Evolutionary conservation across 1,140 invertebrate species (phyloP), one percentile per base, ranked within the genome.

Genomic region (Aphelinus certus): DNA sequence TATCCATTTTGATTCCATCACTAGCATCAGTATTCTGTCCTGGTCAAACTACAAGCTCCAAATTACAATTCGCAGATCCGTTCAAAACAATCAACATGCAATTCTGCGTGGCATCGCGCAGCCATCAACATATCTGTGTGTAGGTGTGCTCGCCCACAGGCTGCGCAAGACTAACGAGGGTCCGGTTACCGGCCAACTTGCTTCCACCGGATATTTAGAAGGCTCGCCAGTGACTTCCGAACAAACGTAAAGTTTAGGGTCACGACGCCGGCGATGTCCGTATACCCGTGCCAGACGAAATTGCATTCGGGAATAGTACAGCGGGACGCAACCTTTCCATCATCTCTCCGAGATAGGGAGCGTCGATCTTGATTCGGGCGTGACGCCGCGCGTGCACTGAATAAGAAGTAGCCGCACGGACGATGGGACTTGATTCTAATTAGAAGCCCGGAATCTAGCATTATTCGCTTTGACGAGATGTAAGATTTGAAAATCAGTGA

Each of bases 271-370:
- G n/a, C 26, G 43, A 9, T 48, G 26, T 26, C 47, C 63, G 56
- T 26, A 9, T 10, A 1, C 51, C 10, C n/a, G 46, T 48, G 58
- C 63, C 62, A 51, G 47, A 43, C 6, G 63, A 66, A 66, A 73
- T 73, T 73, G 55, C 71, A 66, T 73, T 65, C 47, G 62, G 46
- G 10, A 56, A 9, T 69, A 49, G 2, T 43, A 45, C 10, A 46
- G 71, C 0, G 62, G 55, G 49, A 51, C 55, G 71, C 60, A 73
- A 73, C 63, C 71, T 73, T 73, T 66, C 71, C 55, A 73, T 73
- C 55, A 66, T 47, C 57, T 26, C 26, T 46, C n/a, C 53, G 3
- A 72, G 53, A 72, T 71, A 63, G 53, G 61, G 48, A 64, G 47
- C 62, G 55, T 60, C 55, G 55, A 57, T 73, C 63, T 73, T 66